A percentile compares a stretch with the other conserved stretches of the same genome.
Evolutionary conservation across 2,888 invertebrate species (phyloP).

Genomic region (Parascotia fuliginaria): DNA sequence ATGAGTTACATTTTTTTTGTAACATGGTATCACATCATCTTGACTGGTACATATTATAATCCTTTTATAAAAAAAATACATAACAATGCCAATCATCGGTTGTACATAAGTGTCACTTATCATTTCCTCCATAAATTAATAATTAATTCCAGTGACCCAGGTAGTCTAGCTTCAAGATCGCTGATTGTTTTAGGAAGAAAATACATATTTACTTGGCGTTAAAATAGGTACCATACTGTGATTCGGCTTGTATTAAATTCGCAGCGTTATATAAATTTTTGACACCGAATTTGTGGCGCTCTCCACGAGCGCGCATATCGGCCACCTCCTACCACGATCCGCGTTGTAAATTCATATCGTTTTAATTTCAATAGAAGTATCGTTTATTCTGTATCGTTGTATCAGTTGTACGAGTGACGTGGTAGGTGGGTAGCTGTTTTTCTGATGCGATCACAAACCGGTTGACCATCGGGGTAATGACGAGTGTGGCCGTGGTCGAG

Average conservation of each 20-base stretch:
- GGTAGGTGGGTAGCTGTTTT: conserved; percentile 78
- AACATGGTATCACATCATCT: no score
- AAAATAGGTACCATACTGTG: conserved; percentile 17
- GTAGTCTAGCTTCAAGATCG: no score
- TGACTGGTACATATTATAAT: no score
- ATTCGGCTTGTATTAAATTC: conserved; percentile 51
- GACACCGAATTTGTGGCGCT: conserved; percentile 74
- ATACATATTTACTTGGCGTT: not conserved
- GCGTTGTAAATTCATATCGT: conserved; percentile 5
- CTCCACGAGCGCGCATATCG: conserved; percentile 67
- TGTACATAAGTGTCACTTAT: no score
- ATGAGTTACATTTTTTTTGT: no score
- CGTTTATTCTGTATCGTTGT: conserved; percentile 12
- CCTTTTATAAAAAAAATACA: no score
- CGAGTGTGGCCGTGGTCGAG: conserved; percentile 59
- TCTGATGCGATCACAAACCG: conserved; percentile 84
- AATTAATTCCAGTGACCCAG: no score
- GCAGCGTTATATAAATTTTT: conserved; percentile 73
- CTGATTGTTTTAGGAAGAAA: not conserved
- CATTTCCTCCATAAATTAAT: no score
- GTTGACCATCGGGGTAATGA: conserved; percentile 80
- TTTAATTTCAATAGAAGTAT: conserved; percentile 18
- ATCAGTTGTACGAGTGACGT: conserved; percentile 40
- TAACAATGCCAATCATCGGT: no score
- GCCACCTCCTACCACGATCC: conserved; percentile 65